These are phyloP conservation scores for Chaetura pelagica DNA, from an alignment of 2,113 vertebrate genomes.

Conservation along the genomic window DNA sequence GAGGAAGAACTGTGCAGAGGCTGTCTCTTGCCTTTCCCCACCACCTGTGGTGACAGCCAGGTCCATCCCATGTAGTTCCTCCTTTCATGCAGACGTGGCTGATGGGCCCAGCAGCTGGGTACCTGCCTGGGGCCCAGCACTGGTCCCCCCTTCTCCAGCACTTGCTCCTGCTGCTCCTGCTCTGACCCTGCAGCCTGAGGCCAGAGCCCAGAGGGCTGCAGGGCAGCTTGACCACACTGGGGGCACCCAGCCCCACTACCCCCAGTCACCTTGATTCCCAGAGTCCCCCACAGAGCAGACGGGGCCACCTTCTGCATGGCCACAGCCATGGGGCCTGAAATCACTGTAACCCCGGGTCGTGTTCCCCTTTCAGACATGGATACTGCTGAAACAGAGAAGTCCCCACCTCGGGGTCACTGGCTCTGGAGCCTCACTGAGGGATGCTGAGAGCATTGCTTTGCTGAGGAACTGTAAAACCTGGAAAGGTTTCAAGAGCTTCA, in stretches of 20 bases:
- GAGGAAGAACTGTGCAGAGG: not conserved
- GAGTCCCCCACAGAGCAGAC: not conserved
- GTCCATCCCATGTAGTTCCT: not conserved
- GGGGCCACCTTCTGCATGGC: accelerated
- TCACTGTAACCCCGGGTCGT: accelerated
- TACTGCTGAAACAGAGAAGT: not conserved
- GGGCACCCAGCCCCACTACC: not conserved
- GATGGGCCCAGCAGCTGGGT: not conserved
- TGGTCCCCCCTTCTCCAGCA: not conserved
- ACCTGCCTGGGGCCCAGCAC: not conserved
- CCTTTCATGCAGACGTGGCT: not conserved
- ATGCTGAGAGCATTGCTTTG: not conserved
- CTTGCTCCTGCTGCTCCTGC: not conserved
- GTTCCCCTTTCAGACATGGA: not conserved
- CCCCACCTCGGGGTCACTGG: not conserved
- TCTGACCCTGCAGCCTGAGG: not conserved
- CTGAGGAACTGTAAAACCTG: not conserved
- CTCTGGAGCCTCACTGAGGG: not conserved
- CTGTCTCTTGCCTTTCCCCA: not conserved
- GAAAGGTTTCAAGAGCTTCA: not conserved
- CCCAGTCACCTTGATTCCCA: not conserved
- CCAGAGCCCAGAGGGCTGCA: not conserved
- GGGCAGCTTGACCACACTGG: not conserved
- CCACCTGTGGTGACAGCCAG: not conserved
- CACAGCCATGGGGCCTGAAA: not conserved